Conservation (phyloP, 1,140 invertebrate species). For the Bombus waltoni region DNA sequence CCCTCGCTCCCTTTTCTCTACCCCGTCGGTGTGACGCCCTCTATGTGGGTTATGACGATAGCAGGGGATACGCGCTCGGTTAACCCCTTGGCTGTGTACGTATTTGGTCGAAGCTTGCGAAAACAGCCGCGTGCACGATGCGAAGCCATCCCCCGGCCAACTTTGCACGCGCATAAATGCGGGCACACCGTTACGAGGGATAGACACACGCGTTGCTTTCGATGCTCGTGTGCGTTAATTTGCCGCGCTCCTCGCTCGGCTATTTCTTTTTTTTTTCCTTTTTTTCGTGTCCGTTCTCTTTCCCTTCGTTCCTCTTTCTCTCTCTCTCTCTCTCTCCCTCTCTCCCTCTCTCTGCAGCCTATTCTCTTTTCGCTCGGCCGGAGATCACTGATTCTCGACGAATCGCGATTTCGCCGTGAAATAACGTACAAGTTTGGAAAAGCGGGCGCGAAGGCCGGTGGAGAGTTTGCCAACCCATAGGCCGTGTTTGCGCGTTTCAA, state of each 20-base stretch:
- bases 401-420: conserved; percentile 9
- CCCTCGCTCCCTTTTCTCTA: conserved; percentile 5
- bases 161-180: conserved; percentile 36
- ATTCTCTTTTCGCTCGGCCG: not conserved
- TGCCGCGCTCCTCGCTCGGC: not conserved
- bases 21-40: conserved; percentile 76
- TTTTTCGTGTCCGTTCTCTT: too few relatives aligned
- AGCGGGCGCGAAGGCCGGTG: not conserved
- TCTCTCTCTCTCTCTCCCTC: too few relatives aligned
- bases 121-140: conserved; percentile 33
- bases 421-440: not conserved
- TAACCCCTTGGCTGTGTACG: conserved; percentile 69
- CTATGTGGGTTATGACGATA: conserved; percentile 80
- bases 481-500: not conserved
- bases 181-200: not conserved
- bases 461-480: not conserved
- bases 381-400: conserved; percentile 33
- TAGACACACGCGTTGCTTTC: not conserved
- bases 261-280: not conserved
- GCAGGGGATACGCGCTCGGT: conserved; percentile 73
- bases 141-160: conserved; percentile 27
- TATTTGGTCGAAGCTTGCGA: conserved; percentile 61
- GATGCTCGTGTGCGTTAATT: not conserved
- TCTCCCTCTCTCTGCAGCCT: too few relatives aligned
- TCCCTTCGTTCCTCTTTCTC: not conserved